Evolutionary conservation across 2,888 invertebrate genomes (phyloP), one percentile per base, ranked within the genome.

Genomic region (Rhagium mordax): DNA sequence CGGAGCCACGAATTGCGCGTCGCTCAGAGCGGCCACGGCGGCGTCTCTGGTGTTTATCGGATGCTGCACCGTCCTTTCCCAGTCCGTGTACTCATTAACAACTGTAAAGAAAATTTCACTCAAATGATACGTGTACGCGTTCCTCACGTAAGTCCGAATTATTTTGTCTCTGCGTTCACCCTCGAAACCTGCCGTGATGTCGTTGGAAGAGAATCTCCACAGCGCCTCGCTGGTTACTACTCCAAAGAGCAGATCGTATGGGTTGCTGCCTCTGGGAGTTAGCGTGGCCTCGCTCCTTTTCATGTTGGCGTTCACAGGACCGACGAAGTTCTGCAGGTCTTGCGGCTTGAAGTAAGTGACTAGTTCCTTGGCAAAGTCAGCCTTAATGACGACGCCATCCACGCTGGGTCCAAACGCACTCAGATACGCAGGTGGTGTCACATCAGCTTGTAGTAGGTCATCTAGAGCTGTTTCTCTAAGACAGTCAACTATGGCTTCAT

Each of bases 51-150:
- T 95, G 84, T 95, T 96, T 81, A 95, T 94, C 59, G 96, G 96
- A 87, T 96, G 96, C 88, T 96, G 92, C 29, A 96, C 95, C 82
- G 96, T 96, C 87, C 94, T 91, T 88, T 96, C 96, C 98, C 98
- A 99, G 88, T 98, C 98, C 72, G 98, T 98, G 89, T 99, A 99
- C 85, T 98, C 98, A 88, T 98, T 98, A 80, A 97, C 95, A 79
- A 98, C 95, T 79, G 98, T 97, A 87, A 96, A 96, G 89, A 97
- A 97, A 84, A 99, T 98, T 89, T 98, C 98, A 85, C 96, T 97
- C 81, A 98, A 91, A 88, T 99, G 98, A 89, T 96, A 98, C 77
- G 95, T 95, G 89, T 96, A 99, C 33, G 97, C 94, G 88, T 98
- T 98, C 74, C 98, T 91, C 67, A 98, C 98, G 88, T 97, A 96